Evolutionary conservation across 2,888 invertebrate genomes (phyloP), one percentile per base, ranked within the genome.

Genomic region (Galerucella pusilla): DNA sequence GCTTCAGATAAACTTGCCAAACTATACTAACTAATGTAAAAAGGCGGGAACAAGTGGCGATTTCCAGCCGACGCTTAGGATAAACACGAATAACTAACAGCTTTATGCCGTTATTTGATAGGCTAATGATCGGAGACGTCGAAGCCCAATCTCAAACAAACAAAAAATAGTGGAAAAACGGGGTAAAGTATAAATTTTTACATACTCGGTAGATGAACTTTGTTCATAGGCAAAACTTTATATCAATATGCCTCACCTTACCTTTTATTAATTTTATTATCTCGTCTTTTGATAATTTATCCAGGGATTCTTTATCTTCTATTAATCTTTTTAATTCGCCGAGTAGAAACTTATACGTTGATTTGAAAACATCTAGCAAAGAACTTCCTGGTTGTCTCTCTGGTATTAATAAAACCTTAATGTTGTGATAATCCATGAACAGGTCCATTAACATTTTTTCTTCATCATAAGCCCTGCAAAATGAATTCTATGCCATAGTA

Each of bases 331-430:
- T 78, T 20, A 81, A 71, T 28, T 78, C 79, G 5, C 75, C 73
- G n/a, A 85, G 54, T 7, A 88, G 79, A 35, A 79, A 77, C 4
- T 84, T 66, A 80, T 88, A 88, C 74, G 87, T 87, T 9, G 82
- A 75, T 28, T 81, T 70, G 66, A 87, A 83, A 14, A 77, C 64
- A 61, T 79, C 11, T 0, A 88, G 86, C 20, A 89, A 78, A 16
- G 77, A 76, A 49, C 85, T 84, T 0, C 87, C 88, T 1, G 86
- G 82, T 72, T 78, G 75, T 74, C 87, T 83, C 16, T 82, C 82
- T 0, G 89, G 89, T 67, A 89, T 80, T 14, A 87, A 84, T 63
- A 89, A 80, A 60, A 87, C 85, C 12, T 86, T 82, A 10, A 82
- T 80, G 68, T 83, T 82, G 78, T 89, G 88, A 79, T 87, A 88